Conservation (phyloP, 2,113 vertebrate species). For the Phocoena sinus region DNA sequence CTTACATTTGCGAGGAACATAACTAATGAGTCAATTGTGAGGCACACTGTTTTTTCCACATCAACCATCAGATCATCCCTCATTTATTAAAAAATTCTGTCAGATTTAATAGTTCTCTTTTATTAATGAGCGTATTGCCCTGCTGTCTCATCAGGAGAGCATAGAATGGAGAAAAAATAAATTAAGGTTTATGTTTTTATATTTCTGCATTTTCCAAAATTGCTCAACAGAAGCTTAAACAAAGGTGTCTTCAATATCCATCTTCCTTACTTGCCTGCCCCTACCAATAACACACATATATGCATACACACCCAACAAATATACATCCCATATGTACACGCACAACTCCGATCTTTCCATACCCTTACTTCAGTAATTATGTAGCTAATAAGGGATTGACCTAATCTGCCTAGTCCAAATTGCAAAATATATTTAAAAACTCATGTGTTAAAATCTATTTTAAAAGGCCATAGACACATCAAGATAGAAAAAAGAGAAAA, state of each 20-base stretch:
- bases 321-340: not conserved
- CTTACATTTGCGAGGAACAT: not conserved
- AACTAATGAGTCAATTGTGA: not conserved
- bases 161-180: not conserved
- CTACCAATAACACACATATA: not conserved
- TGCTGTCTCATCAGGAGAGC: not conserved
- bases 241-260: not conserved
- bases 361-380: not conserved
- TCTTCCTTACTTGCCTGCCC: not conserved
- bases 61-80: not conserved
- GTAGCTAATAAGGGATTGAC: not conserved
- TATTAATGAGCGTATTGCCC: not conserved
- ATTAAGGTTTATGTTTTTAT: not conserved
- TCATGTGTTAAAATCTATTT: not conserved
- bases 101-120: not conserved
- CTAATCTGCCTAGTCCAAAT: not conserved
- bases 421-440: not conserved
- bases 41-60: not conserved
- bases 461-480: constrained; percentile 14
- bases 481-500: not conserved
- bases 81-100: not conserved
- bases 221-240: constrained; percentile 10
- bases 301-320: not conserved
- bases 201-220: constrained; percentile 6
- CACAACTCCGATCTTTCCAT: not conserved